phyloP scores from a whole-genome alignment of 2,888 invertebrate species.

The Polydrusus pterygomalis region DNA sequence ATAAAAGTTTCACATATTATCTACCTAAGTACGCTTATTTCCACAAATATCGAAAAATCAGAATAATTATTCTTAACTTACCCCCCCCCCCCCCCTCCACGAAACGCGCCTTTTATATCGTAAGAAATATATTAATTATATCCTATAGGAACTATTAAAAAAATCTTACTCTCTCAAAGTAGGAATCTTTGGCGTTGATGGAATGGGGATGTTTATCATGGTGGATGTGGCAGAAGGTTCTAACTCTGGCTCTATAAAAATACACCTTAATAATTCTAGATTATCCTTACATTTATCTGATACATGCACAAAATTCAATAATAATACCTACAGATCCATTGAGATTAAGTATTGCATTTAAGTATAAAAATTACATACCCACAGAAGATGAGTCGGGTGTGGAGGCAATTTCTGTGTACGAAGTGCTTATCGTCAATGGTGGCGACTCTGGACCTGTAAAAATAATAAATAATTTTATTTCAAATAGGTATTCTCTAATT shows the following conservation, averaged over 20 bases:
- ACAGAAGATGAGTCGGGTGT: not conserved
- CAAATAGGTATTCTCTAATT: not conserved
- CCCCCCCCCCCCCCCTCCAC: too few species aligned
- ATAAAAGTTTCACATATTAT: too few species aligned
- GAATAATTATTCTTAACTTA: too few species aligned
- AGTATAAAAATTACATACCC: not conserved
- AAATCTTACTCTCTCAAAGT: too few species aligned
- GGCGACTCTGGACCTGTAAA: conserved; percentile 1
- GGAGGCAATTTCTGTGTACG: not conserved
- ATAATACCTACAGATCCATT: not conserved
- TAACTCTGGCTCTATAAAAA: not conserved
- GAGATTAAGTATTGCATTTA: not conserved
- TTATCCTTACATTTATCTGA: not conserved
- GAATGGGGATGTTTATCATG: too few species aligned
- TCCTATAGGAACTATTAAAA: too few species aligned
- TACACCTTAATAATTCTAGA: not conserved
- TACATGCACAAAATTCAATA: not conserved
- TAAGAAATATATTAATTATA: too few species aligned
- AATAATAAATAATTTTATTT: not conserved
- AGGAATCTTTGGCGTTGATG: too few species aligned
- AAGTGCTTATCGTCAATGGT: not conserved
- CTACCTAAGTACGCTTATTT: too few species aligned
- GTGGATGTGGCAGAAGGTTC: not conserved
- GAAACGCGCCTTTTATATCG: too few species aligned
- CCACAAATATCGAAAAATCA: too few species aligned